Evolutionary conservation across 2,888 invertebrate species (phyloP).

Genomic region (Nasonia oneida): DNA sequence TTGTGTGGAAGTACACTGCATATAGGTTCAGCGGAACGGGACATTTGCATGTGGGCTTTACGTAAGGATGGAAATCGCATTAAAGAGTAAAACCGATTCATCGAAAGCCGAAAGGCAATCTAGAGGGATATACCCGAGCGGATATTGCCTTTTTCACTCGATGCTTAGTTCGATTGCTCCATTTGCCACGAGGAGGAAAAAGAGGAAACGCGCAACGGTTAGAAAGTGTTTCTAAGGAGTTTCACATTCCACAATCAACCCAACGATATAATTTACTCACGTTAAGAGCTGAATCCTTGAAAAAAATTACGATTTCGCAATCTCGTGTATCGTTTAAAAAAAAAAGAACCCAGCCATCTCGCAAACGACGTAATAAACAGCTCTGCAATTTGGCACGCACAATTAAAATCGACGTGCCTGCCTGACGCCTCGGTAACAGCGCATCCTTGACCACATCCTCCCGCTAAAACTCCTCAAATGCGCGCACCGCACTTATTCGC

Average conservation of each 20-base stretch:
- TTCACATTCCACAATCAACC: background rate
- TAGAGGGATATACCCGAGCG: background rate
- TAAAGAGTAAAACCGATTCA: background rate
- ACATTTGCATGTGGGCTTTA: background rate
- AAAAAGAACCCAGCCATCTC: background rate
- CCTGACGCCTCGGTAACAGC: background rate
- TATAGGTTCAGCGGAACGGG: background rate
- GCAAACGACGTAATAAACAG: background rate
- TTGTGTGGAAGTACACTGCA: background rate
- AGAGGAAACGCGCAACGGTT: background rate
- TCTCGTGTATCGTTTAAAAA: background rate
- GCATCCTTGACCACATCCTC: conserved; percentile 28
- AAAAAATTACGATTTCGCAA: background rate
- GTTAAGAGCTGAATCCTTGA: background rate
- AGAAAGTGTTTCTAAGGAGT: background rate
- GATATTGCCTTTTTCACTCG: background rate
- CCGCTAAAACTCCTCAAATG: conserved; percentile 4
- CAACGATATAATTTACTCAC: background rate
- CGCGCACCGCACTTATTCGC: background rate
- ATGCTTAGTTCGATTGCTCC: conserved; percentile 1
- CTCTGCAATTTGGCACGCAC: background rate
- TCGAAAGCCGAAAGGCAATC: background rate
- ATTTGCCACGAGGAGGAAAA: background rate
- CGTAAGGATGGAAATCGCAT: conserved; percentile 6
- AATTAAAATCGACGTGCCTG: conserved; percentile 6